phyloP scores from a whole-genome alignment of 2,797 vertebrate species.

The Acanthiza pusilla region DNA sequence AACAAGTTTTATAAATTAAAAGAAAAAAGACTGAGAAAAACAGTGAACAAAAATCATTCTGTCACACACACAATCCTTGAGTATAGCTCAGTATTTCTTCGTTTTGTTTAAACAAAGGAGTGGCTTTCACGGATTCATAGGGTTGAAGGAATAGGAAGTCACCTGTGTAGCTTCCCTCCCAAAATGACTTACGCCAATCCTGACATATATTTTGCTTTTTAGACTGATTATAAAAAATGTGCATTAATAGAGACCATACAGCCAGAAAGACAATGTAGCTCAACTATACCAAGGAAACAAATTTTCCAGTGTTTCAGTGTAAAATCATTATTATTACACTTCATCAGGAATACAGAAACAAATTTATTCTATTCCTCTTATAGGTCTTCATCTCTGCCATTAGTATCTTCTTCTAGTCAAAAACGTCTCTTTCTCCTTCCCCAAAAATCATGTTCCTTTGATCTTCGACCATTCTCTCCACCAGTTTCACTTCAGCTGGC shows the following conservation, averaged over 20 bases:
- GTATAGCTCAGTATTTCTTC: background rate
- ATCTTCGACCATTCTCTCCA: background rate
- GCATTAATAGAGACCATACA: background rate
- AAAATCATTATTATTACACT: background rate
- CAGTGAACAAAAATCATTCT: background rate
- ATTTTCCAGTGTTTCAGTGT: background rate
- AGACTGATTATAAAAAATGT: background rate
- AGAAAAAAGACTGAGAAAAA: background rate
- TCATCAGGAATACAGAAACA: background rate
- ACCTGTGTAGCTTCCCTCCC: background rate
- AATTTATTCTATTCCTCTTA: background rate
- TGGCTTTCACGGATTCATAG: background rate
- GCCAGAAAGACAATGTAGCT: background rate
- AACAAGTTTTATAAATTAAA: background rate
- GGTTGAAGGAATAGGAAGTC: background rate
- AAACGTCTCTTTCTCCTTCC: background rate
- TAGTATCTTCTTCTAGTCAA: background rate
- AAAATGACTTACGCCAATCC: background rate
- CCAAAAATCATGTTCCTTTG: background rate
- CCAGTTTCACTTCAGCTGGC: background rate
- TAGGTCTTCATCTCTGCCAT: rapidly evolving
- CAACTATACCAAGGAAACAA: background rate
- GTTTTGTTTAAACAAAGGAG: background rate
- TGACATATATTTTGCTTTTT: background rate
- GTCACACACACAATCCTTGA: rapidly evolving